Conservation (phyloP, 2,113 vertebrate species). For the Austrofundulus limnaeus region DNA sequence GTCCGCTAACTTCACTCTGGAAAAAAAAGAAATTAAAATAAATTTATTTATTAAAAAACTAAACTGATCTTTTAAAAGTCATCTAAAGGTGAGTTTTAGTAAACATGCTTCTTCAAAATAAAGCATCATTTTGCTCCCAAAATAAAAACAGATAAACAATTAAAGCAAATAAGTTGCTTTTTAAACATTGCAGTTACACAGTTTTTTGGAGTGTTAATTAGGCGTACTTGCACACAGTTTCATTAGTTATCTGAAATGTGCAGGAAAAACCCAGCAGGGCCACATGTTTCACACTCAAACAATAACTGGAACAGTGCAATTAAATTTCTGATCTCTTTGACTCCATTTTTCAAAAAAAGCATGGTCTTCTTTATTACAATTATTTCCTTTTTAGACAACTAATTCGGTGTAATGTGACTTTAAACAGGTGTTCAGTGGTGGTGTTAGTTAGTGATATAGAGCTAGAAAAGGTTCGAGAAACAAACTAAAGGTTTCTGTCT, state of each 20-base stretch:
- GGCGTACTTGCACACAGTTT: background rate
- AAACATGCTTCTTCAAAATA: too few species aligned
- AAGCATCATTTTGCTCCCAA: too few species aligned
- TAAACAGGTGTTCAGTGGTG: background rate
- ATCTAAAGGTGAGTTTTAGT: background rate
- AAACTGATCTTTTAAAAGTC: background rate
- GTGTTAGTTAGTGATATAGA: background rate
- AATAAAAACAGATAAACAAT: background rate
- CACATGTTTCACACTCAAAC: background rate
- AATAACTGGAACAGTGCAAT: too few species aligned
- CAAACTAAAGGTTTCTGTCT: conserved; percentile 1
- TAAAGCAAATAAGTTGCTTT: background rate
- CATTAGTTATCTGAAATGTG: background rate
- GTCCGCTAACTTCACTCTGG: background rate
- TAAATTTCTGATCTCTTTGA: too few species aligned
- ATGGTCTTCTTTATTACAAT: too few species aligned
- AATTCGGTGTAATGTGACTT: background rate
- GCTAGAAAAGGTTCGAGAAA: background rate
- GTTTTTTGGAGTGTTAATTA: background rate
- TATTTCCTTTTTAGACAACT: too few species aligned
- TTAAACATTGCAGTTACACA: background rate
- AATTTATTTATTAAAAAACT: background rate
- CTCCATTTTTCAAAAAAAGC: too few species aligned
- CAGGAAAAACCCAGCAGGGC: background rate
- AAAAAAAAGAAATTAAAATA: too few species aligned